Base-by-base conservation (phyloP, 2,888 invertebrate genomes). In the Zhengitettix transpicula region DNA sequence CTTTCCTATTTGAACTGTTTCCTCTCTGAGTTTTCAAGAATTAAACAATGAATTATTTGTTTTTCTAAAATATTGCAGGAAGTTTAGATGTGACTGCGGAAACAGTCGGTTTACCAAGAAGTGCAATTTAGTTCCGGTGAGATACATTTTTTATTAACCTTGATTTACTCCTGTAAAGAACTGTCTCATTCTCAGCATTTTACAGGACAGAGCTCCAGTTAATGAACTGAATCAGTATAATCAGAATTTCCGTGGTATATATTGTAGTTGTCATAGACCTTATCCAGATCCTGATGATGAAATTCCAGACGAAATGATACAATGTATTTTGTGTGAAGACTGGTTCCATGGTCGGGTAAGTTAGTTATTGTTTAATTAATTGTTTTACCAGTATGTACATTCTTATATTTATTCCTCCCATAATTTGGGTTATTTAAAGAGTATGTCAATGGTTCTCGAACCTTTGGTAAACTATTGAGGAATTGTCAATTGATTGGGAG, bases 31-130 rank as follows among this genome's bases (percentile, higher is more conserved):
- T 28, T 7, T 28, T 2, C 28, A 28, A 28, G 28, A 7, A 2
- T 28, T 28, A 28, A 28, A 28, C 28, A 28, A 28, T 28, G 28
- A 5, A 28, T 28, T 28, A 28, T 28, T 28, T 28, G 7, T 28
- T 28, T 28, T 28, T 28, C 28, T 58, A 52, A 57, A 62, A 61
- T 62, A 55, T 68, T 71, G 42, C 65, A 79, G 96, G 58, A 87
- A 91, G 73, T 97, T 97, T 69, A 82, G 91, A 55, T 99, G 98
- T 74, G 98, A 98, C 73, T 98, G 97, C 74, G 94, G 94, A 42
- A 93, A 89, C 71, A 77, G 78, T 1, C 86, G 85, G 67, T 89
- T 90, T 70, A 74, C 76, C n/a, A 76, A 79, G 60, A 78, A 77
- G 41, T 93, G 93, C 72, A 83, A 80, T 65, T 78, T 90, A 60